Evolutionary conservation across 1,140 invertebrate genomes (phyloP), one percentile per base, ranked within the genome.

Genomic region (Panagrolaimus sp.): DNA sequence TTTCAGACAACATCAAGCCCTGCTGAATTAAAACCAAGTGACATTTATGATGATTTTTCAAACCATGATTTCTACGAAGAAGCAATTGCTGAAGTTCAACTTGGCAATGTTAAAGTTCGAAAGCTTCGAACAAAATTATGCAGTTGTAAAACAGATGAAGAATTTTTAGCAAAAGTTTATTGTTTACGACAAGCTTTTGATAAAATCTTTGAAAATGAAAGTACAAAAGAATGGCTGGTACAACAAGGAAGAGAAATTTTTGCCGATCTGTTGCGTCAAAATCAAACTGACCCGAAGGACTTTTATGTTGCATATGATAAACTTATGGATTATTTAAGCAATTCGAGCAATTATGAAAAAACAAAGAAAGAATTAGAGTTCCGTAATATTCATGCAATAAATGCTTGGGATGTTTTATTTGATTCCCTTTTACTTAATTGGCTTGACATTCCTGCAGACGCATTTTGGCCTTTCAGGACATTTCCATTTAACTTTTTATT

Each of bases 331-430:
- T 76, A 68, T 68, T 16, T 78, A 38, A 38, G n/a, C 5, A 44
- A 76, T 16, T 71, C 77, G 7, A 63, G 68, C 20, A 79, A 79
- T 66, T 61, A 64, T 13, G 31, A 62, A 9, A 74, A 61, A 42
- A 72, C 79, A 27, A 14, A 20, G 1, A 31, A 44, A 46, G 74
- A 76, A 48, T 38, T 76, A 16, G 70, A 64, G n/a, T 23, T 48
- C 9, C 47, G 74, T 42, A 76, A 66, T 23, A 73, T 76, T 0
- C 76, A 76, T 43, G 42, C 45, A 4, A 65, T 77, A 1, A 76
- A 76, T 45, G 25, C 79, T 5, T 76, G 74, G 74, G 74, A 76
- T 48, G 74, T 76, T 47, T 71, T 76, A 8, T 71, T 76, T 38
- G 74, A 76, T 38, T 71, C 76, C 16, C 62, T 76, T 11, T 31